A percentile compares a stretch with the other conserved stretches of the same genome.
Conservation (phyloP, 1,140 invertebrate genomes). For the Macrobrachium nipponense region DNA sequence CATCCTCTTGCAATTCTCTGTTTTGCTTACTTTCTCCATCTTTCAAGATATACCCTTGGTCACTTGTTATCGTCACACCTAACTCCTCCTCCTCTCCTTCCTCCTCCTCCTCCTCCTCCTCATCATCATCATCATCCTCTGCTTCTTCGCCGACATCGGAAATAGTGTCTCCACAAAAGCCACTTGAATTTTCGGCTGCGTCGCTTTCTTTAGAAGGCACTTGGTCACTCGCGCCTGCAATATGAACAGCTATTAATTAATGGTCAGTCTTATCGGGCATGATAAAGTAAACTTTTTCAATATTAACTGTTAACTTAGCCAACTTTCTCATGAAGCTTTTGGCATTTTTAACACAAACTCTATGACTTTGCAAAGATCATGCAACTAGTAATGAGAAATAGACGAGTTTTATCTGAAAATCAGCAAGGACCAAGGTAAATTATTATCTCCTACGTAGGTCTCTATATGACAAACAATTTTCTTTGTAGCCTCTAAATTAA, state of each 20-base stretch:
- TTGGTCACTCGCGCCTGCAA: constrained; percentile 37
- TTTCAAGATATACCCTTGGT: neutral
- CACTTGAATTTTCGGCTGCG: constrained; percentile 36
- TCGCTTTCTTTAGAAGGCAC: constrained; percentile 50
- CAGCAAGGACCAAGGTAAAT: no score
- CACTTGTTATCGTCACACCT: neutral
- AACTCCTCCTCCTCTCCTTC: constrained; percentile 36
- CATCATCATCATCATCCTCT: constrained; percentile 16
- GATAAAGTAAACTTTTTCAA: no score
- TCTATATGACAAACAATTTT: no score
- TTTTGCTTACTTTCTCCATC: neutral
- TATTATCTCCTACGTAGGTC: no score
- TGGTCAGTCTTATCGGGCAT: no score
- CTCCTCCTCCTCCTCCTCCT: neutral
- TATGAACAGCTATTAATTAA: neutral
- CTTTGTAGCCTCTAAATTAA: no score
- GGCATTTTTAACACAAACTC: no score
- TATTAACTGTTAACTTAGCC: no score
- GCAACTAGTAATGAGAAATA: no score
- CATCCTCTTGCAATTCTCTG: constrained; percentile 37
- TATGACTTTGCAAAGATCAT: no score
- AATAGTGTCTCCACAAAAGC: constrained; percentile 45
- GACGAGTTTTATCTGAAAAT: no score
- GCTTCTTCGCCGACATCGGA: constrained; percentile 44
- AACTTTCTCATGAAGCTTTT: no score